Evolutionary conservation across 2,797 vertebrate species (phyloP).

Genomic region (Tragelaphus eurycerus): DNA sequence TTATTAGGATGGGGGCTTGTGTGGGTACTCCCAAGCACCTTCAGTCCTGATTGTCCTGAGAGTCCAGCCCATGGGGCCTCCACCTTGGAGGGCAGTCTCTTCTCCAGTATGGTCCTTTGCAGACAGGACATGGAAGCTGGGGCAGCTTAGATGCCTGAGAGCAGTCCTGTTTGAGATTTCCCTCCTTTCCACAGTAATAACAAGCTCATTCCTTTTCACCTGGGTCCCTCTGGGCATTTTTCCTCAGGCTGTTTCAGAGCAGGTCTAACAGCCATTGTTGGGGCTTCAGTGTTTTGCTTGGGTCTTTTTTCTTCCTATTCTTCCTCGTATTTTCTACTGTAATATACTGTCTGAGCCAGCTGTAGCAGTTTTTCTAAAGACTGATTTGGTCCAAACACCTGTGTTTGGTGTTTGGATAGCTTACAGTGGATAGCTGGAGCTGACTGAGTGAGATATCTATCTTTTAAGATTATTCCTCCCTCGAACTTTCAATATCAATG

Average conservation of each 20-base stretch:
- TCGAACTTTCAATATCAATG: neutral
- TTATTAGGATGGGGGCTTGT: neutral
- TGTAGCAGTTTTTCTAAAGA: neutral
- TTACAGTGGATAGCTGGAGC: neutral
- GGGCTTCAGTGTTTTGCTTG: neutral
- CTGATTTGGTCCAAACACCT: neutral
- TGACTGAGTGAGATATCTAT: neutral
- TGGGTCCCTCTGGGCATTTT: neutral
- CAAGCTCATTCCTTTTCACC: neutral
- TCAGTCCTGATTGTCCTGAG: neutral
- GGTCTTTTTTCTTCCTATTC: neutral
- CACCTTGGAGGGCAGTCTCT: neutral
- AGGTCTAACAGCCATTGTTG: neutral
- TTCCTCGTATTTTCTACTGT: neutral
- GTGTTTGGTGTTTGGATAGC: neutral
- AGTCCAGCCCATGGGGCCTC: neutral
- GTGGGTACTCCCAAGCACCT: neutral
- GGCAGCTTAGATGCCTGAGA: neutral
- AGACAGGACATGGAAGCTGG: neutral
- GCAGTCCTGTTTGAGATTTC: neutral
- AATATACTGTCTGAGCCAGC: neutral
- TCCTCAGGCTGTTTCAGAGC: neutral
- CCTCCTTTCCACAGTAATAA: neutral
- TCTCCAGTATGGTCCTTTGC: neutral
- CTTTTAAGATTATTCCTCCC: neutral